A percentile compares a stretch with the other conserved stretches of the same genome.
Conservation (phyloP, 2,797 vertebrate species). For the Botia almorhae region DNA sequence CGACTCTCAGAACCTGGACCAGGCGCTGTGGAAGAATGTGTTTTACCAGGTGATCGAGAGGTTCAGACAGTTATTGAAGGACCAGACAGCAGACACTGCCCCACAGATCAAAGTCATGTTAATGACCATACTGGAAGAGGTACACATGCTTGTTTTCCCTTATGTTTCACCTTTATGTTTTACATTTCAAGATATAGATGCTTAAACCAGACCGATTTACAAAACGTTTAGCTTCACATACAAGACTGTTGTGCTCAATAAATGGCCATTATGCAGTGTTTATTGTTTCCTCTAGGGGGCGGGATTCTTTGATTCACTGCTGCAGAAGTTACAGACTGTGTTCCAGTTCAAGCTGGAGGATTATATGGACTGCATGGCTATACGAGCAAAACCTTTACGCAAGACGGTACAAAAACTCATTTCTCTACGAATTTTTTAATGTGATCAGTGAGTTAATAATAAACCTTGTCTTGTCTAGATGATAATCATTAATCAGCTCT, state of each 20-base stretch:
- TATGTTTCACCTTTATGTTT: neutral
- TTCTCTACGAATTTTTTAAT: neutral
- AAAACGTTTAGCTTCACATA: neutral
- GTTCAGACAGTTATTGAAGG: constrained; percentile 95
- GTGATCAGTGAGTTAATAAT: neutral
- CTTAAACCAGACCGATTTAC: neutral
- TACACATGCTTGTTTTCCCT: constrained; percentile 59
- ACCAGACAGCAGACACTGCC: constrained; percentile 80
- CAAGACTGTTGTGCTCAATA: too few relatives aligned
- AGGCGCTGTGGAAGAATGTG: constrained; percentile 95
- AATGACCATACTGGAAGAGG: constrained; percentile 93
- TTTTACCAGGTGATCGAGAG: constrained; percentile 98
- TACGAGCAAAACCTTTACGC: constrained; percentile 89
- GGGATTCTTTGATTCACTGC: constrained; percentile 89
- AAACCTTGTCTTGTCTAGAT: neutral
- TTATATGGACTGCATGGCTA: constrained; percentile 96
- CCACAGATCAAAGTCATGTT: constrained; percentile 87
- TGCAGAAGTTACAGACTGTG: constrained; percentile 91
- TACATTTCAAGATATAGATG: neutral
- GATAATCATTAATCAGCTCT: neutral
- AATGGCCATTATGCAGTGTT: neutral
- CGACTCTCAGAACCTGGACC: constrained; percentile 94
- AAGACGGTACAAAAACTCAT: constrained; percentile 83
- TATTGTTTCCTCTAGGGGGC: constrained; percentile 80
- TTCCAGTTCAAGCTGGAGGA: constrained; percentile 95